Conservation (phyloP, 2,113 vertebrate genomes). For the Chloropsis hardwickii region DNA sequence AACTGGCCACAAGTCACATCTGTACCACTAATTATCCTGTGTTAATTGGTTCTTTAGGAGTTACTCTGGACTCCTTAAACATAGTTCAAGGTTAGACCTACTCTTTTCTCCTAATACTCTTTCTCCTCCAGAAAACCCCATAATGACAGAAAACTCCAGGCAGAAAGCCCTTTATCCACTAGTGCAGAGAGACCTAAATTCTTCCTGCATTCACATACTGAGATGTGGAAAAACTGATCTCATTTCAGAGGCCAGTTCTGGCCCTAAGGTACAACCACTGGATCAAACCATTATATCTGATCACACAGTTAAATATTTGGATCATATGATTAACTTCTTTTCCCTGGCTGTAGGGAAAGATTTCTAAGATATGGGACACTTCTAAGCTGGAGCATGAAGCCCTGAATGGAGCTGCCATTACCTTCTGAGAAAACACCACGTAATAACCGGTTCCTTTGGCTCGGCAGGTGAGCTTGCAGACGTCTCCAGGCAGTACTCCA, state of each 20-base stretch:
- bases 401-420: conserved; percentile 47
- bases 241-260: not conserved
- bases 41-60: not conserved
- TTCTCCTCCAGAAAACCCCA: not conserved
- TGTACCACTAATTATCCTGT: not conserved
- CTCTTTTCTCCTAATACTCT: not conserved
- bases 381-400: not conserved
- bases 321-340: not conserved
- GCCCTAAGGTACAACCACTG: not conserved
- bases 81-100: not conserved
- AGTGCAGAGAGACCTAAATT: not conserved
- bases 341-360: not conserved
- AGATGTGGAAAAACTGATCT: not conserved
- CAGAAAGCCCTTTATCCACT: not conserved
- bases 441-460: conserved; percentile 98
- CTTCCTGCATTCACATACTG: not conserved
- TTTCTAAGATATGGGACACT: not conserved
- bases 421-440: conserved; percentile 95
- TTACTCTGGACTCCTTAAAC: not conserved
- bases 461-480: conserved; percentile 94
- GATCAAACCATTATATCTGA: not conserved
- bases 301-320: not conserved
- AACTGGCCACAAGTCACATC: not conserved
- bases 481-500: conserved; percentile 87
- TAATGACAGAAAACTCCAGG: not conserved